Percentiles rank a stretch among this genome's conserved stretches.
Evolutionary conservation across 2,113 vertebrate genomes (phyloP).

Genomic region (Cygnus buccinator): DNA sequence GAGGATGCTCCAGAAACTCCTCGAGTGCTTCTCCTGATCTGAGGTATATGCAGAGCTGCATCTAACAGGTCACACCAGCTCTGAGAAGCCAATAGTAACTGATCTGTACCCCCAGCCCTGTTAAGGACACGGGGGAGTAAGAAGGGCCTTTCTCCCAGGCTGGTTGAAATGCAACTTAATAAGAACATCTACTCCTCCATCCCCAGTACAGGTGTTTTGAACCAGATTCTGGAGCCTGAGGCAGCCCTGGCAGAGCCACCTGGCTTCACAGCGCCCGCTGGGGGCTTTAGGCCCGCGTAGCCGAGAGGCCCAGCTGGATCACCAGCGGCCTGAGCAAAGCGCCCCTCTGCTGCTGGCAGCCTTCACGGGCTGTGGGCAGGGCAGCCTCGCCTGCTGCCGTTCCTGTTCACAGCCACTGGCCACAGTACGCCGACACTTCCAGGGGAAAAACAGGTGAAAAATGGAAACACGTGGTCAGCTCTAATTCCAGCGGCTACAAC

Average conservation of each 20-base stretch:
- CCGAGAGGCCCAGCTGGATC: background rate
- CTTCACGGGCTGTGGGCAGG: fast-evolving
- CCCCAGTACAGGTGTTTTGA: background rate
- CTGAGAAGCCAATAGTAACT: background rate
- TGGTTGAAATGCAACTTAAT: background rate
- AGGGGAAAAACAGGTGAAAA: background rate
- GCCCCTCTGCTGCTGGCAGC: background rate
- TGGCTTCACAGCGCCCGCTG: fast-evolving
- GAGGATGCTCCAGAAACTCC: background rate
- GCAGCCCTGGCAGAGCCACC: background rate
- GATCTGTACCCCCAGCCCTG: background rate
- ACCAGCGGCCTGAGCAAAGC: background rate
- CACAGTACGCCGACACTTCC: background rate
- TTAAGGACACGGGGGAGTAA: background rate
- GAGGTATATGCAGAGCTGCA: background rate
- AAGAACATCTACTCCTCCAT: background rate
- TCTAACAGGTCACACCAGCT: background rate
- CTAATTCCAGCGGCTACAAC: background rate
- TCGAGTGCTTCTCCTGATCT: background rate
- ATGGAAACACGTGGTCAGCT: background rate
- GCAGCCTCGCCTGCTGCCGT: background rate
- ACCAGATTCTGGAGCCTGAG: background rate
- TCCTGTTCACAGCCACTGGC: background rate
- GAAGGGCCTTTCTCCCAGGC: background rate
- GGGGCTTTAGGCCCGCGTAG: background rate